phyloP scores from a whole-genome alignment of 2,888 invertebrate genomes.

The Sphaerophoria rueppellii region DNA sequence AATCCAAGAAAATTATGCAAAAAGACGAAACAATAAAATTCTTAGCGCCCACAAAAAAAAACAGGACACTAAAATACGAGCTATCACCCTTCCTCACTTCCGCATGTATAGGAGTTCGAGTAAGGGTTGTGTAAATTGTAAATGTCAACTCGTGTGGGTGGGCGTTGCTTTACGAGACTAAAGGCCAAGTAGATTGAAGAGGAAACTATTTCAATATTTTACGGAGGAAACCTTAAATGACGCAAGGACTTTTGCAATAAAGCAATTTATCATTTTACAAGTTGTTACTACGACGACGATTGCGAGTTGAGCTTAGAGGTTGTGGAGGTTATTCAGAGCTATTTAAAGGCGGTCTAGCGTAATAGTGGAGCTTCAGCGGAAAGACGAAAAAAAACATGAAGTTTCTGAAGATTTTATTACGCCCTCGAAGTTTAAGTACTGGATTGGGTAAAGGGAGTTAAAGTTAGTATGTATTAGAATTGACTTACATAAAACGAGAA shows the following conservation, averaged over 20 bases:
- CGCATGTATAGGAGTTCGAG: neutral
- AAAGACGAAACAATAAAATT: constrained; percentile 64
- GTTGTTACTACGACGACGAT: constrained; percentile 18
- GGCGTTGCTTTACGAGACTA: constrained; percentile 1
- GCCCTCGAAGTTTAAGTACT: constrained; percentile 10
- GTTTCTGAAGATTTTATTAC: constrained; percentile 29
- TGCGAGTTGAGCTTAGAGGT: neutral
- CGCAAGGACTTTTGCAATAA: constrained; percentile 67
- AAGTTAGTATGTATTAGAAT: neutral
- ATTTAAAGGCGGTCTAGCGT: neutral
- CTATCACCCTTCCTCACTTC: neutral
- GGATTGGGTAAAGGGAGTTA: constrained; percentile 20
- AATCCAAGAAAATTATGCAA: constrained; percentile 71
- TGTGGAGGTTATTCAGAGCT: constrained; percentile 25
- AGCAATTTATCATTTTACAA: constrained; percentile 60
- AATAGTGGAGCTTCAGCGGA: neutral
- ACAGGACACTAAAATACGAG: constrained; percentile 34
- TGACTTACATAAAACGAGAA: neutral
- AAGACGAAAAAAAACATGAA: neutral
- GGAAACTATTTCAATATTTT: constrained; percentile 46
- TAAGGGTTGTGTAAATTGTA: constrained; percentile 34
- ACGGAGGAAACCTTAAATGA: constrained; percentile 51
- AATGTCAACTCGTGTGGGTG: constrained; percentile 1
- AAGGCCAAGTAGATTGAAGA: constrained; percentile 31
- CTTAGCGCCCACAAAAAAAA: constrained; percentile 34